Percentiles rank a stretch among this genome's conserved stretches.
Evolutionary conservation across 2,888 invertebrate species (phyloP).

Genomic region (Xylocampa areola): DNA sequence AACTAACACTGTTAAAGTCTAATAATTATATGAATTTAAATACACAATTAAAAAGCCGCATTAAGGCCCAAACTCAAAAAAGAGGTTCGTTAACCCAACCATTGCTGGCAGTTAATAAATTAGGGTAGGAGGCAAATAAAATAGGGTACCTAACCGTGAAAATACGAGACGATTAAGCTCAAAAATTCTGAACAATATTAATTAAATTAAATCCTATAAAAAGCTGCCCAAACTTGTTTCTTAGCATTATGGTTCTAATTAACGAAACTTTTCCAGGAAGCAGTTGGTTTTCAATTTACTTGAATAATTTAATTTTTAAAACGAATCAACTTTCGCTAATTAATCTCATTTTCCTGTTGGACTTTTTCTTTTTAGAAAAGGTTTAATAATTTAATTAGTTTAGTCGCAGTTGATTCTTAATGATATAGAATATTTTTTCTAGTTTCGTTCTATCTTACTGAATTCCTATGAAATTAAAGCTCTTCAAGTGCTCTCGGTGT

Average conservation of each 20-base stretch:
- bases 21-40: too few relatives aligned
- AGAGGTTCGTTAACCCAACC: conserved; percentile 1
- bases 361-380: conserved; percentile 38
- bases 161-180: conserved; percentile 5
- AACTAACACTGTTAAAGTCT: too few relatives aligned
- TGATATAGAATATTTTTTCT: too few relatives aligned
- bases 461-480: too few relatives aligned
- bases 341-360: conserved; percentile 25
- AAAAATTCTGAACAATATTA: conserved; percentile 23
- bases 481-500: too few relatives aligned
- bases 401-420: background rate
- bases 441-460: too few relatives aligned
- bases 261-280: conserved; percentile 49
- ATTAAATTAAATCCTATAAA: conserved; percentile 26
- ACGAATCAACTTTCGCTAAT: conserved; percentile 34
- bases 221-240: conserved; percentile 40
- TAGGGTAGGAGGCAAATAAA: conserved; percentile 10
- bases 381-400: conserved; percentile 26
- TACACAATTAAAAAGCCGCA: background rate
- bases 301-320: conserved; percentile 52
- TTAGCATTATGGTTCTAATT: conserved; percentile 47
- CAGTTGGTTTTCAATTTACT: conserved; percentile 50
- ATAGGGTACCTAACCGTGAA: conserved; percentile 16
- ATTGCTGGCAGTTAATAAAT: conserved; percentile 10
- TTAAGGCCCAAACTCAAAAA: background rate